Evolutionary conservation across 1,140 invertebrate genomes (phyloP).

Genomic region (Drosophila guanche): DNA sequence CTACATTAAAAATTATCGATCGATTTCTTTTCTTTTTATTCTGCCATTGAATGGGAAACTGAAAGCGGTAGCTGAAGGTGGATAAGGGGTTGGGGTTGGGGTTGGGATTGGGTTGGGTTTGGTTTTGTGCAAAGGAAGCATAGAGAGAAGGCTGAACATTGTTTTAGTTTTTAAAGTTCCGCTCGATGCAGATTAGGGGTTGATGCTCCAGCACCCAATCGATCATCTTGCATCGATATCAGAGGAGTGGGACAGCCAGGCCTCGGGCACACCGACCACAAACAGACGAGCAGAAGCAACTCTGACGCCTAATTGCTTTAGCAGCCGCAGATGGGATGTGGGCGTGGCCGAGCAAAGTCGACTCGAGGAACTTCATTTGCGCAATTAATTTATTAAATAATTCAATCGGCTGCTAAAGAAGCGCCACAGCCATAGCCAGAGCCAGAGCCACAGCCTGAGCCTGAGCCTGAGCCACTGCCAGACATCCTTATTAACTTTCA

Average conservation of each 20-base stretch:
- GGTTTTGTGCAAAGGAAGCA: no score
- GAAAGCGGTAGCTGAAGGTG: no score
- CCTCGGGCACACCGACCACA: no score
- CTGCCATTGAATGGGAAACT: slow-evolving; percentile 8
- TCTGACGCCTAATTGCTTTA: slow-evolving; percentile 30
- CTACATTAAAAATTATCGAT: slow-evolving; percentile 82
- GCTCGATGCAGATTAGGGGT: slow-evolving; percentile 7
- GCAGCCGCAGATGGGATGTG: slow-evolving; percentile 25
- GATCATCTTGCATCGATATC: no score
- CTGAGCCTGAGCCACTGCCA: slow-evolving; percentile 11
- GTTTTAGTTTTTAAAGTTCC: background rate
- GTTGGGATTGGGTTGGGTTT: no score
- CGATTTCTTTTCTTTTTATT: slow-evolving; percentile 44
- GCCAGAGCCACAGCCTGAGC: slow-evolving; percentile 15
- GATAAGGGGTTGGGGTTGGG: no score
- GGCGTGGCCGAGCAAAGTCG: slow-evolving; percentile 29
- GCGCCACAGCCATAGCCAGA: slow-evolving; percentile 32
- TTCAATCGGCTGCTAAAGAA: slow-evolving; percentile 49
- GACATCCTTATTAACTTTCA: slow-evolving; percentile 79
- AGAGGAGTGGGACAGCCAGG: no score
- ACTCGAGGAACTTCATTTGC: slow-evolving; percentile 48
- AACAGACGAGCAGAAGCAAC: background rate
- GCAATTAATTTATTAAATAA: slow-evolving; percentile 78
- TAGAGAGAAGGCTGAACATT: background rate
- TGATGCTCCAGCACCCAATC: background rate